A percentile compares a stretch with the other conserved stretches of the same genome.
Conservation (phyloP, 2,797 vertebrate genomes). For the Cryptoprocta ferox region DNA sequence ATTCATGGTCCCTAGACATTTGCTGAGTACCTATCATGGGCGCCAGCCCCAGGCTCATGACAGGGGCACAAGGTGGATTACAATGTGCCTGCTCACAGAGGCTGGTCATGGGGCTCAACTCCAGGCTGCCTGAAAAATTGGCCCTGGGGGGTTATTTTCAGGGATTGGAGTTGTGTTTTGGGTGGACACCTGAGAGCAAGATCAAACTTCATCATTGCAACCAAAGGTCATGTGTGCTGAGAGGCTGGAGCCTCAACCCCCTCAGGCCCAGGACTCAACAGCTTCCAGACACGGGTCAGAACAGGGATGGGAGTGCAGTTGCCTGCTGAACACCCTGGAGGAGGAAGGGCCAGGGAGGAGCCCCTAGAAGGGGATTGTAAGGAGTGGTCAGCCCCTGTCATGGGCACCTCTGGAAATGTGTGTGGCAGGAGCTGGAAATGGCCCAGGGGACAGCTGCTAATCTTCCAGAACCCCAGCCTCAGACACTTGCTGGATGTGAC, state of each 20-base stretch:
- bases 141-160: neutral
- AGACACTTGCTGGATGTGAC: neutral
- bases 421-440: too few relatives aligned
- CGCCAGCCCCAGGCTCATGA: neutral
- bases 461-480: neutral
- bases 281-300: neutral
- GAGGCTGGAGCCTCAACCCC: neutral
- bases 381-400: too few relatives aligned
- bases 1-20: neutral
- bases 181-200: neutral
- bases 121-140: neutral
- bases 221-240: neutral
- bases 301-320: accelerated
- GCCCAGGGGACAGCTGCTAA: too few relatives aligned
- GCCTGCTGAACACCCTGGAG: too few relatives aligned
- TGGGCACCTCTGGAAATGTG: too few relatives aligned
- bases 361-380: neutral
- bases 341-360: neutral
- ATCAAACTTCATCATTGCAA: neutral
- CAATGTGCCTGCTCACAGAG: too few relatives aligned
- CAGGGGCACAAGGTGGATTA: neutral
- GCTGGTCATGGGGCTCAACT: neutral
- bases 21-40: neutral
- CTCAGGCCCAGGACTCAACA: too few relatives aligned
- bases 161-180: neutral